A percentile compares a stretch with the other conserved stretches of the same genome.
Conservation (phyloP, 1,140 invertebrate genomes). For the Drosophila tani region DNA sequence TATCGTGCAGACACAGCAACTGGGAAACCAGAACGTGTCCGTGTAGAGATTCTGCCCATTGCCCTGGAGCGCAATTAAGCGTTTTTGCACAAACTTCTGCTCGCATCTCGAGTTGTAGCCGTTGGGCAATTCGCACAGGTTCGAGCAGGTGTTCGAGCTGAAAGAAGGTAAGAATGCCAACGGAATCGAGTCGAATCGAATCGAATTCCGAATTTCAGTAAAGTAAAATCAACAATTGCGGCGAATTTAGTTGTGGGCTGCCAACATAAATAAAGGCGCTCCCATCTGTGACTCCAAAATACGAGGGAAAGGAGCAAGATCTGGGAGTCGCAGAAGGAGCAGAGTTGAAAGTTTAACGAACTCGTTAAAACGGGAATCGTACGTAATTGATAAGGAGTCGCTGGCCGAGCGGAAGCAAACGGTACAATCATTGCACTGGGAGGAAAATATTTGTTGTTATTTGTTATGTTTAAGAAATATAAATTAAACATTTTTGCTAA, state of each 20-base stretch:
- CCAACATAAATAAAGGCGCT: slow-evolving; percentile 68
- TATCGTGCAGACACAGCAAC: slow-evolving; percentile 92
- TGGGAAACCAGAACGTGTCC: slow-evolving; percentile 96
- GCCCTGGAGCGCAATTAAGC: slow-evolving; percentile 93
- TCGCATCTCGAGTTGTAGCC: slow-evolving; percentile 94
- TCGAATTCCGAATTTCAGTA: slow-evolving; percentile 23
- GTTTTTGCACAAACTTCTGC: slow-evolving; percentile 96
- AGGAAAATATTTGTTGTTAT: background rate
- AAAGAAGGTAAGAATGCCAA: slow-evolving; percentile 31
- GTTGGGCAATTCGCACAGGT: slow-evolving; percentile 91
- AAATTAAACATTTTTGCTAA: too few species aligned
- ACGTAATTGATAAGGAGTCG: slow-evolving; percentile 77
- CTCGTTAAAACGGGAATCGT: slow-evolving; percentile 82
- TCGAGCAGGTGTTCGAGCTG: slow-evolving; percentile 89
- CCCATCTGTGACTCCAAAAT: slow-evolving; percentile 23
- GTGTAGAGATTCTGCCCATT: slow-evolving; percentile 92
- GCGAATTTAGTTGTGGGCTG: slow-evolving; percentile 70
- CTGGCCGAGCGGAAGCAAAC: slow-evolving; percentile 26
- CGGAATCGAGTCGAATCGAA: slow-evolving; percentile 23
- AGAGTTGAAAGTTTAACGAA: slow-evolving; percentile 84
- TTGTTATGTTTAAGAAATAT: background rate
- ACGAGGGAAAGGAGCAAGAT: slow-evolving; percentile 5
- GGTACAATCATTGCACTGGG: slow-evolving; percentile 48
- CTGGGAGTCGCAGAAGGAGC: slow-evolving; percentile 36
- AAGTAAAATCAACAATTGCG: slow-evolving; percentile 64